Base-by-base conservation (phyloP, 2,797 vertebrate genomes). In the Chelon labrosus region DNA sequence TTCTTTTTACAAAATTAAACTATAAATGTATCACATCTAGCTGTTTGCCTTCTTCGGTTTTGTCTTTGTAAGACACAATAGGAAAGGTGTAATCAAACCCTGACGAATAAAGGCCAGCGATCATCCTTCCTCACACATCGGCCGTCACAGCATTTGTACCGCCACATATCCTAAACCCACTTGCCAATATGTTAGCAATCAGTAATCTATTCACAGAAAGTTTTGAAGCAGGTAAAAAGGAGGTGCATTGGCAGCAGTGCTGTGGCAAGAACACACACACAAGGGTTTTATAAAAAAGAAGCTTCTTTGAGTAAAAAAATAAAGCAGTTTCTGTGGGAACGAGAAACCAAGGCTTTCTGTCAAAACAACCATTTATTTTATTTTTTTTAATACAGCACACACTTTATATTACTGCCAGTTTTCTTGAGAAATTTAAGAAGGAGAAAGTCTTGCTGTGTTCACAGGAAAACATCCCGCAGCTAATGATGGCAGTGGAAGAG, bases 151-250 rank as follows among this genome's bases (percentile, higher is more conserved):
- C 44, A 53, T 35, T 54, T 52, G 42, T 60, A 20, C 20, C 11
- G 58, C 22, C 64, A 72, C 7, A 62, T 13, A 16, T 39, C 39
- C 65, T 46, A 44, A 46, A 68, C 58, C n/a, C 58, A 54, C 58
- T 12, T 14, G 41, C 42, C 75, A 27, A 31, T 37, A 65, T 8
- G 46, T 71, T 57, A 31, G 51, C 14, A 13, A 17, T 8, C 49
- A 25, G 61, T n/a, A 44, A 68, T 42, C 3, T 2, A 68, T 62
- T 37, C 65, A 12, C 44, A 62, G 1, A 46, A 11, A 56, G 66
- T 68, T 22, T 64, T 22, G 63, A 78, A 42, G 67, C 75, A 44
- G 71, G 67, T 75, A 68, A 81, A 75, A 71, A 67, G 77, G 37
- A n/a, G 27, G 47, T 6, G 7, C 10, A 11, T 17, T 55, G 77